Conservation (phyloP, 2,888 invertebrate species). For the Microplitis deprimator region DNA sequence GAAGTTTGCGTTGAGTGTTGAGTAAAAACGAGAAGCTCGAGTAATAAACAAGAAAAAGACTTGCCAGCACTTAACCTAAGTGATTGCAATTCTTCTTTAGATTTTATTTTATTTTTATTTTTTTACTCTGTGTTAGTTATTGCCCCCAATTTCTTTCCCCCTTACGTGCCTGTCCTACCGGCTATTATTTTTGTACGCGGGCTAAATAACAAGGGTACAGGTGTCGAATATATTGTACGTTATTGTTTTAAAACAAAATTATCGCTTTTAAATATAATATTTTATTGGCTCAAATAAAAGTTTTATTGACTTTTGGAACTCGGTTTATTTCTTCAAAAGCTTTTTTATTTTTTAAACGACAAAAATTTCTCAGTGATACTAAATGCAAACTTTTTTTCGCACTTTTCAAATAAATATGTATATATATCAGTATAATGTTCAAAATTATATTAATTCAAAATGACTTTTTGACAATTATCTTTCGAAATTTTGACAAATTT, state of each 20-base stretch:
- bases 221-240: background rate
- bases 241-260: background rate
- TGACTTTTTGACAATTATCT: no score
- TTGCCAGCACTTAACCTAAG: constrained; percentile 48
- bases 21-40: constrained; percentile 32
- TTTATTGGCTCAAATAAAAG: background rate
- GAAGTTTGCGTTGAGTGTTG: constrained; percentile 19
- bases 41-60: constrained; percentile 39
- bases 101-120: constrained; percentile 22
- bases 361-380: no score
- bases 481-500: no score
- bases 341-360: no score
- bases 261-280: background rate
- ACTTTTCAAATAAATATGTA: no score
- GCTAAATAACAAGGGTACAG: background rate
- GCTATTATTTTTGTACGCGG: background rate
- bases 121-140: constrained; percentile 19
- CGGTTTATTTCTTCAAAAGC: no score
- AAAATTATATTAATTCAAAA: no score
- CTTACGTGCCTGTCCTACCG: background rate
- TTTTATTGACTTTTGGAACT: background rate
- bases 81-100: constrained; percentile 44
- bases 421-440: no score
- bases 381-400: no score
- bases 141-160: background rate